phyloP scores from a whole-genome alignment of 2,113 vertebrate species.

The Cichladusa arquata region DNA sequence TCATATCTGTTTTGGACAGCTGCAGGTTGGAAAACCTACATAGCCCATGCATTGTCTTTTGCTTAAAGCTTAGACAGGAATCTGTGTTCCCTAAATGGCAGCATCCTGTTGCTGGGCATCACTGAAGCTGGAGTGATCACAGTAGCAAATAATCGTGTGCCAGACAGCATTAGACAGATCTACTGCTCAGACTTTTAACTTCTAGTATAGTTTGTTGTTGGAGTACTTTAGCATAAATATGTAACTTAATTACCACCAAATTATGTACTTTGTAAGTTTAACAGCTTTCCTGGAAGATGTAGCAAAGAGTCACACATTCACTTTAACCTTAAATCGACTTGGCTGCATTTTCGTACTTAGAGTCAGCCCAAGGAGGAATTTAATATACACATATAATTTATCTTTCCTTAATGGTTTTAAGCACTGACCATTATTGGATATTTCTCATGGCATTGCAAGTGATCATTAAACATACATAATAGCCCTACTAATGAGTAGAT shows the following conservation, averaged over 20 bases:
- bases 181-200: background rate
- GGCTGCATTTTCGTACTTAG: background rate
- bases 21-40: conserved; percentile 2
- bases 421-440: background rate
- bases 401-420: background rate
- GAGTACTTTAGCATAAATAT: background rate
- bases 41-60: background rate
- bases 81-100: background rate
- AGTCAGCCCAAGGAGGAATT: background rate
- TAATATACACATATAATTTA: background rate
- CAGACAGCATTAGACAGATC: background rate
- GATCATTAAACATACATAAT: background rate
- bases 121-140: background rate
- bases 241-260: background rate
- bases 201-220: background rate
- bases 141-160: background rate
- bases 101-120: background rate
- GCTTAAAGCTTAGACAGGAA: background rate
- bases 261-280: background rate
- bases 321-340: background rate
- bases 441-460: background rate
- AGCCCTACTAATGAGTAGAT: background rate
- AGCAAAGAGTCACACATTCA: background rate
- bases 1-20: conserved; percentile 34
- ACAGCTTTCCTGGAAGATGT: background rate